Base-by-base conservation (phyloP, 2,797 vertebrate genomes). In the Galagoides demidoff region DNA sequence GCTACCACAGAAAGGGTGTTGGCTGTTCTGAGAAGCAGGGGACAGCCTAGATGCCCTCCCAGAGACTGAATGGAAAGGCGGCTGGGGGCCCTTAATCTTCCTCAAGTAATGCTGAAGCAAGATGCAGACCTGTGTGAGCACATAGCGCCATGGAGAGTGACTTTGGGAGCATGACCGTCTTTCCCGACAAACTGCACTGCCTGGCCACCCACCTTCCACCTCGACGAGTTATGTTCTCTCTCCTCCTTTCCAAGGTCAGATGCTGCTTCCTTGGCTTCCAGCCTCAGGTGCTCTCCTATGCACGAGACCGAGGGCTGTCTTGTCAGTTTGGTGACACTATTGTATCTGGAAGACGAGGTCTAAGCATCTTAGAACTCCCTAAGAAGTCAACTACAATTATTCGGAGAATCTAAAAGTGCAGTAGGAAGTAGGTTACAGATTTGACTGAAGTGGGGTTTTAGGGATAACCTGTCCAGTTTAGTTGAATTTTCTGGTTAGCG, bases 61-160 rank as follows among this genome's bases (percentile, higher is more conserved):
- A 0, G 9, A 64, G 37, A n/a, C 73, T 27, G 25, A 22, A 64
- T 10, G 12, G 25, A 49, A 19, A 43, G 17, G 17, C 20, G 61
- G 0, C 22, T n/a, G 6, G 52, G 2, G 0, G 3, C 37, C 57
- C n/a, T 39, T 19, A 90, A 81, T 83, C 74, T 82, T 97, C 96
- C 98, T 66, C 97, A 97, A 96, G 85, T 87, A 96, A 97, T 96
- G 94, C 89, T 95, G 95, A 96, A 94, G 96, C 94, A 95, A 95
- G 95, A 96, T 97, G 89, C 3, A 7, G 43, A 61, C 94, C 86
- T 45, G 7, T 45, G 43, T 7, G 25, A 66, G 89, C 0, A 0
- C 7, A 0, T 0, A 11, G 11, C 0, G 11, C 39, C 20, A 13
- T 9, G 68, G 45, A 31, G 27, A 25, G 20, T 2, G 45, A 45